Conservation (phyloP, 1,140 invertebrate genomes). For the Meloidogyne floridensis region DNA sequence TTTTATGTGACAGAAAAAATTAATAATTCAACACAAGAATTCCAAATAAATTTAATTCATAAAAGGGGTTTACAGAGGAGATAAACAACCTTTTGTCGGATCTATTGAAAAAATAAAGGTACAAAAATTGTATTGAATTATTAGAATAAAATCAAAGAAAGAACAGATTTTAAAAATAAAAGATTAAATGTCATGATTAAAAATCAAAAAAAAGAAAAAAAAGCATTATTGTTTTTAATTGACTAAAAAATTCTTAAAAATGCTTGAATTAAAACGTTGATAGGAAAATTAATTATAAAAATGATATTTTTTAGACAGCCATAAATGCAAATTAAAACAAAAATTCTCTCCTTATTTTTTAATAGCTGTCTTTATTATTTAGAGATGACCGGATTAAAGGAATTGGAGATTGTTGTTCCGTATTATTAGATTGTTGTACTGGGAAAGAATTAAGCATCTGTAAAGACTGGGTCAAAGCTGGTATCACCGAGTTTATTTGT, state of each 20-base stretch:
- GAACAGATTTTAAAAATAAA: not conserved
- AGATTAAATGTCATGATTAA: no score
- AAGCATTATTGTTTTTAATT: no score
- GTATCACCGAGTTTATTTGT: conserved; percentile 28
- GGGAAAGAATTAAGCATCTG: conserved; percentile 8
- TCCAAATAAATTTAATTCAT: no score
- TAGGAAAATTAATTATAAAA: not conserved
- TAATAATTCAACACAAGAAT: not conserved
- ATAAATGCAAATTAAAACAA: not conserved
- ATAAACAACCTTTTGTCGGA: no score
- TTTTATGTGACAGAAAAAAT: not conserved
- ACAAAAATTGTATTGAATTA: not conserved
- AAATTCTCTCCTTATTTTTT: not conserved
- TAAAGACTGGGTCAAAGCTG: conserved; percentile 18
- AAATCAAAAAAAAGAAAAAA: no score
- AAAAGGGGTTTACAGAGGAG: no score
- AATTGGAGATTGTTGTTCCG: conserved; percentile 2
- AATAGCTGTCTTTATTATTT: not conserved
- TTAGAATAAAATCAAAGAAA: not conserved
- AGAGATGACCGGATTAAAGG: not conserved
- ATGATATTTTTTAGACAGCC: not conserved
- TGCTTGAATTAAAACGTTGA: not conserved
- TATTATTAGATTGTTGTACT: not conserved
- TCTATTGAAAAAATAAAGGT: no score
- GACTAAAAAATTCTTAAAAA: no score